Conservation (phyloP, 2,888 invertebrate species). For the Hypomecis atomaria region DNA sequence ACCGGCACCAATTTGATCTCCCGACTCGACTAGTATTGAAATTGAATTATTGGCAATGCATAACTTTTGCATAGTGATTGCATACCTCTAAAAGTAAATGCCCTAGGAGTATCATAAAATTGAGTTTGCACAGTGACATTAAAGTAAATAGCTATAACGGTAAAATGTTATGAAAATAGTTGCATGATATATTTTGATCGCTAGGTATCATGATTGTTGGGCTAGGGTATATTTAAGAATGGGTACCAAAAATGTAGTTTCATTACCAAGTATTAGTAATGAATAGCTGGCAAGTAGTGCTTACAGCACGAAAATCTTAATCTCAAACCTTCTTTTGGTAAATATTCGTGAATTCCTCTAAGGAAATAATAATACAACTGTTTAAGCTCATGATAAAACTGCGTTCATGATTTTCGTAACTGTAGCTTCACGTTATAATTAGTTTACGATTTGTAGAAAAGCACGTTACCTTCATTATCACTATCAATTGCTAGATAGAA, state of each 20-base stretch:
- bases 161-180: slow-evolving; percentile 3
- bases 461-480: not conserved
- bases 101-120: slow-evolving; percentile 47
- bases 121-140: slow-evolving; percentile 44
- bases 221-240: not conserved
- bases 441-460: no score
- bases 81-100: slow-evolving; percentile 29
- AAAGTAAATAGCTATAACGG: slow-evolving; percentile 34
- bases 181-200: not conserved
- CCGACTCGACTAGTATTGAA: slow-evolving; percentile 43
- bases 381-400: no score
- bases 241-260: no score
- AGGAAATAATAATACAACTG: no score
- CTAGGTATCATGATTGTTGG: not conserved
- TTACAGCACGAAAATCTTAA: no score
- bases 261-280: no score
- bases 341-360: no score
- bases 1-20: slow-evolving; percentile 56
- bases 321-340: no score
- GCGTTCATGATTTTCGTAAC: no score
- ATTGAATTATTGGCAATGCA: slow-evolving; percentile 61
- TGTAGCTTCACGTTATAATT: no score
- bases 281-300: no score
- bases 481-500: not conserved
- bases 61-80: slow-evolving; percentile 60